Evolutionary conservation across 2,888 invertebrate species (phyloP), one percentile per base, ranked within the genome.

Genomic region (Deroplatys truncata): DNA sequence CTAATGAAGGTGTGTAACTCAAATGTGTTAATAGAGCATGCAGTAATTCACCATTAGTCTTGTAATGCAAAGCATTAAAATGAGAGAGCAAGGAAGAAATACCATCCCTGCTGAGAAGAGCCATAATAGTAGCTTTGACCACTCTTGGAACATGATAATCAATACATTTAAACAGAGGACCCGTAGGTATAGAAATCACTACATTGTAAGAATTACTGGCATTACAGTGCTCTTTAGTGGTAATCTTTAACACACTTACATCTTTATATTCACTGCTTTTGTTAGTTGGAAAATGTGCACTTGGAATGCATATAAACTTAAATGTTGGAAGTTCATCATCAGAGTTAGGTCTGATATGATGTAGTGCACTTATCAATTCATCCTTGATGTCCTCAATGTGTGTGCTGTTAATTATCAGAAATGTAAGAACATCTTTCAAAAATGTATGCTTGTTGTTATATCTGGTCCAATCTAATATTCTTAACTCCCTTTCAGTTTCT

Each of bases 281-380:
- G 25, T 72, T 2, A 28, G 15, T 2, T 7, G 20, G 31, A 5
- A 28, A 86, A 16, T 72, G 28, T 2, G n/a, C 82, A 31, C 2
- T n/a, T 31, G 86, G 82, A 87, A 82, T 82, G 82, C 86, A 87
- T 20, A 87, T 82, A 87, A 82, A 87, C 25, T 87, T 87, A 28
- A 87, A 87, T 10, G 20, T 82, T 87, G 86, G 86, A 82, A 20
- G 31, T 25, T 28, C 2, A n/a, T 28, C 82, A 28, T n/a, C 31
- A 86, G 82, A 29, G 8, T 87, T 82, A 16, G 29, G 28, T 82
- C 28, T 82, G 13, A 87, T n/a, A 20, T 87, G 82, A 1, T 25
- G 31, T 16, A 87, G 9, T 16, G 31, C 15, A 31, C 31, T n/a
- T 29, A 28, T 20, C 15, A 87, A 29, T 16, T 20, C 15, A 28